These are phyloP conservation scores for Carassius carassius DNA, from an alignment of 2,113 vertebrate genomes.

Conservation along the genomic window DNA sequence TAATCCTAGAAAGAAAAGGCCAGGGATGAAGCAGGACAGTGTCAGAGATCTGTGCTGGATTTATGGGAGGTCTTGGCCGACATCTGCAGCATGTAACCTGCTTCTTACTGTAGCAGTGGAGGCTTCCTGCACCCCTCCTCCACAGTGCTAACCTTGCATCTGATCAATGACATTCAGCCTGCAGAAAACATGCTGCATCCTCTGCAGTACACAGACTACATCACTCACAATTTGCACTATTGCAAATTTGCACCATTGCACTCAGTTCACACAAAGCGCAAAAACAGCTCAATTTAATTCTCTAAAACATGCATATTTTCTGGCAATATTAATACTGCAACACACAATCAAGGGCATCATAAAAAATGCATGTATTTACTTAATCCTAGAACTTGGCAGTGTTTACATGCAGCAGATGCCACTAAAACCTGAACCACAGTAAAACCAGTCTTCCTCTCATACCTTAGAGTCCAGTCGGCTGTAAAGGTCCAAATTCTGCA, in stretches of 20 bases:
- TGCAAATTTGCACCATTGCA: not conserved
- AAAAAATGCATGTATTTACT: too few species aligned
- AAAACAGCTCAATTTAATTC: not conserved
- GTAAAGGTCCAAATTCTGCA: slow-evolving; percentile 76
- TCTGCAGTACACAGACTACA: not conserved
- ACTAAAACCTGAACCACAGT: not conserved
- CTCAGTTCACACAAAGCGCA: not conserved
- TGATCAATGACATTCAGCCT: slow-evolving; percentile 32
- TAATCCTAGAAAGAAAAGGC: not conserved
- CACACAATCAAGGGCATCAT: not conserved
- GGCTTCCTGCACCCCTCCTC: not conserved
- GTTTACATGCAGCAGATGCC: not conserved
- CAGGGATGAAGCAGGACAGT: not conserved
- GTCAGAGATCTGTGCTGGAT: not conserved
- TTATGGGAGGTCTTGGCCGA: not conserved
- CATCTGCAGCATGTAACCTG: slow-evolving; percentile 1
- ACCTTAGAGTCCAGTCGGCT: slow-evolving; percentile 83
- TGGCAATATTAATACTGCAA: not conserved
- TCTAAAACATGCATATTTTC: not conserved
- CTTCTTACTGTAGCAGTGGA: not conserved
- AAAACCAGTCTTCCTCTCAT: slow-evolving; percentile 57
- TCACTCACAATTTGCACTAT: not conserved
- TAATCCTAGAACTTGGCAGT: not conserved
- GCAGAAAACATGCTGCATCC: not conserved
- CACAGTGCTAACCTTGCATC: not conserved